These are phyloP conservation scores for Piprites chloris DNA, from an alignment of 2,113 vertebrate genomes.

Conservation along the genomic window DNA sequence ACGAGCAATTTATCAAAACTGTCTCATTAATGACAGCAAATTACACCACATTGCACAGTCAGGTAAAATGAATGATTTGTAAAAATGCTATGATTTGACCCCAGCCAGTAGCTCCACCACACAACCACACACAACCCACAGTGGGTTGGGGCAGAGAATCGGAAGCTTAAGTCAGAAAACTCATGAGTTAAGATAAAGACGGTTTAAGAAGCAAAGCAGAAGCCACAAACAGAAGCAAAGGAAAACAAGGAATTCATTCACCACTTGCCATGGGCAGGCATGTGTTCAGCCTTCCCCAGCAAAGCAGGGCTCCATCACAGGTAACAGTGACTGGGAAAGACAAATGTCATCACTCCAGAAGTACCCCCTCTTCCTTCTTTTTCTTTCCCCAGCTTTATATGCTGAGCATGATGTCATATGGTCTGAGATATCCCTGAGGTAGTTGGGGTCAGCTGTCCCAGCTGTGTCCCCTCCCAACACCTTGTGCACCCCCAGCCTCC, in stretches of 20 bases:
- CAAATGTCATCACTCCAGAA: not conserved
- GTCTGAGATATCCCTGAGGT: not conserved
- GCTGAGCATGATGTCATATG: not conserved
- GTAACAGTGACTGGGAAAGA: accelerated
- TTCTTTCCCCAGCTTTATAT: not conserved
- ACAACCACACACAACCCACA: too few relatives aligned
- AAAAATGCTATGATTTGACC: not conserved
- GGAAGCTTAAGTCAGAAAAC: not conserved
- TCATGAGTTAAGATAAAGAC: not conserved
- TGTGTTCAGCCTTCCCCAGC: not conserved
- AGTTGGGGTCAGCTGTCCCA: not conserved
- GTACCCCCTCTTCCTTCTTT: not conserved
- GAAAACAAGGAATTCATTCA: not conserved
- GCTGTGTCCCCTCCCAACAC: not conserved
- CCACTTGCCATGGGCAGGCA: not conserved
- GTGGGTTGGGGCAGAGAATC: not conserved
- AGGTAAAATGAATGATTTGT: not conserved
- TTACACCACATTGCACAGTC: not conserved
- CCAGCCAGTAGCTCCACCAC: not conserved
- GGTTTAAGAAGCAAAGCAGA: not conserved
- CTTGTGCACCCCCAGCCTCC: not conserved
- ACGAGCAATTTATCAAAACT: not conserved
- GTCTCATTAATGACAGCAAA: not conserved
- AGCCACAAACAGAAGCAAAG: not conserved
- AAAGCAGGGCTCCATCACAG: not conserved